phyloP scores from a whole-genome alignment of 2,888 invertebrate genomes.

The Hirtodrosophila histrioides region DNA sequence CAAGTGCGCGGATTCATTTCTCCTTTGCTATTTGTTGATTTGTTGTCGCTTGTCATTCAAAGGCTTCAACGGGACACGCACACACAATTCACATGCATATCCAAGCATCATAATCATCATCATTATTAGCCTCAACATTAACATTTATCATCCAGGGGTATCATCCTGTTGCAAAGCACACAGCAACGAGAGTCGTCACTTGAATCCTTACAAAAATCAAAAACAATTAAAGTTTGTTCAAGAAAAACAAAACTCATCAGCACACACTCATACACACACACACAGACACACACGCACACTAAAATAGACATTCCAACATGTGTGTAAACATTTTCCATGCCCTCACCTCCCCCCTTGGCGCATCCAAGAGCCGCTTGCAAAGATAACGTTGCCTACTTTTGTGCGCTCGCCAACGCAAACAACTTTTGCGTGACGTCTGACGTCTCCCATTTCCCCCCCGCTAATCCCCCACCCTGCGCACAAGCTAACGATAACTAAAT shows the following conservation, averaged over 20 bases:
- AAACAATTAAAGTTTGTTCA: conserved; percentile 78
- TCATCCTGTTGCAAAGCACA: conserved; percentile 22
- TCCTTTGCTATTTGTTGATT: conserved; percentile 32
- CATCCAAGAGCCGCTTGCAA: conserved; percentile 29
- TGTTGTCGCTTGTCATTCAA: conserved; percentile 45
- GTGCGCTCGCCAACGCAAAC: conserved; percentile 75
- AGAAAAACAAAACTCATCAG: conserved; percentile 78
- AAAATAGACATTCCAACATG: conserved; percentile 49
- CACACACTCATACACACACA: conserved; percentile 25
- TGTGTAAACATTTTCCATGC: conserved; percentile 62
- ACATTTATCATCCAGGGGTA: conserved; percentile 7
- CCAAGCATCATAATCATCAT: conserved; percentile 3
- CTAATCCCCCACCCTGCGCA: not conserved
- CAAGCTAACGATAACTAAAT: conserved; percentile 72
- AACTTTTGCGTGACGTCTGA: conserved; percentile 75
- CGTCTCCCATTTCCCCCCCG: conserved; percentile 12
- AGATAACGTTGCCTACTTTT: conserved; percentile 79
- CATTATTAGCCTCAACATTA: conserved; percentile 4
- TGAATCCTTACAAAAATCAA: conserved; percentile 78
- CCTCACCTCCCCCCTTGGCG: conserved; percentile 12
- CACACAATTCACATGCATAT: conserved; percentile 4
- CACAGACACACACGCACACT: conserved; percentile 7
- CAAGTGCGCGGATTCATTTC: conserved; percentile 44
- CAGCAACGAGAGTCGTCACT: conserved; percentile 63
- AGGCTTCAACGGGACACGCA: conserved; percentile 50